Conservation (phyloP, 2,888 invertebrate genomes). For the Agrotis segetum region DNA sequence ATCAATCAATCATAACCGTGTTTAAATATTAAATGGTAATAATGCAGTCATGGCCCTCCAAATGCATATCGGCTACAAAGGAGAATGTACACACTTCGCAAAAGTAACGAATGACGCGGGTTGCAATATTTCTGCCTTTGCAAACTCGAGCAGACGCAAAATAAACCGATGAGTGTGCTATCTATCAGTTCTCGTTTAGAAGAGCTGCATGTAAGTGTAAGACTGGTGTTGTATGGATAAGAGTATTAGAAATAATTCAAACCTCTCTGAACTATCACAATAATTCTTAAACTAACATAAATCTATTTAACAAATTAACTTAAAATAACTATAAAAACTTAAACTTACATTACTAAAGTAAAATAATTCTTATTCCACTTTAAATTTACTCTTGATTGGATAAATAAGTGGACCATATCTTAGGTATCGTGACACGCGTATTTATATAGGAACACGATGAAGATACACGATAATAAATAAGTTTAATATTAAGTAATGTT, state of each 20-base stretch:
- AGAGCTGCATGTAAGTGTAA: not conserved
- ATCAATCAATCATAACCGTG: not conserved
- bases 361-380: too few relatives aligned
- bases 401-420: not conserved
- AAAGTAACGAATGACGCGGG: conserved; percentile 48
- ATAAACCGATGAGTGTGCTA: conserved; percentile 33
- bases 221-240: not conserved
- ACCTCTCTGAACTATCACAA: not conserved
- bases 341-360: too few relatives aligned
- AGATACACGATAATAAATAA: too few relatives aligned
- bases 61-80: not conserved
- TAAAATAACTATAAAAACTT: too few relatives aligned
- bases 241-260: not conserved
- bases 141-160: conserved; percentile 43
- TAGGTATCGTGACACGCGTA: not conserved
- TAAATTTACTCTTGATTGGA: too few relatives aligned
- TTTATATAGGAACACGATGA: too few relatives aligned
- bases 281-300: not conserved
- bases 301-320: too few relatives aligned
- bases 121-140: conserved; percentile 56
- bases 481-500: too few relatives aligned
- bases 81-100: conserved; percentile 28
- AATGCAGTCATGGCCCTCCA: not conserved
- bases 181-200: conserved; percentile 44
- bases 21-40: not conserved